Evolutionary conservation across 2,113 vertebrate genomes (phyloP).

Genomic region (Osmerus eperlanus): DNA sequence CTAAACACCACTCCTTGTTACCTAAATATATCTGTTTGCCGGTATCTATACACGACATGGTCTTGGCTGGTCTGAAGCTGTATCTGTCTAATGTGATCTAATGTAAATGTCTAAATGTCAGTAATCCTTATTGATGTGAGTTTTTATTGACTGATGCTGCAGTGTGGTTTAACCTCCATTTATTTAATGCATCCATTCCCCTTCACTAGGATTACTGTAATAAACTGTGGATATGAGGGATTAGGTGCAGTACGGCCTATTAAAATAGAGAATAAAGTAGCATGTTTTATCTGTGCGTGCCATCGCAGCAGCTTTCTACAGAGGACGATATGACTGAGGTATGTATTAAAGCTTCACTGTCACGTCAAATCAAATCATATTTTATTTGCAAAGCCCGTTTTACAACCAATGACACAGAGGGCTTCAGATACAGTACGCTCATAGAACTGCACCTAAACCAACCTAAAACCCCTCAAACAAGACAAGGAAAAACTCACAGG

Average conservation of each 20-base stretch:
- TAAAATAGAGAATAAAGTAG: background rate
- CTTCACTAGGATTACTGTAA: slow-evolving; percentile 6
- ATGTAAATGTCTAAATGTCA: background rate
- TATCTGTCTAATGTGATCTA: too few species aligned
- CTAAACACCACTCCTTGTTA: too few species aligned
- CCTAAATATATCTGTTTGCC: too few species aligned
- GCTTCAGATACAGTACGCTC: background rate
- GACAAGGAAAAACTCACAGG: background rate
- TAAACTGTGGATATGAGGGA: slow-evolving; percentile 1
- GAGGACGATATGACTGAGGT: background rate
- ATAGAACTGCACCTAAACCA: background rate
- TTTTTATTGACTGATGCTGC: background rate
- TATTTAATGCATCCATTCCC: background rate
- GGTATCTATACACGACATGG: too few species aligned
- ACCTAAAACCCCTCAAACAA: too few species aligned
- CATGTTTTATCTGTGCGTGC: background rate
- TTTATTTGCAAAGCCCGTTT: background rate
- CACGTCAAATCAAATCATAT: too few species aligned
- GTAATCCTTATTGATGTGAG: background rate
- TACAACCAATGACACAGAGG: background rate
- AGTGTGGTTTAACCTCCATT: background rate
- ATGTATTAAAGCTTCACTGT: too few species aligned
- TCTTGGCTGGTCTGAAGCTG: too few species aligned
- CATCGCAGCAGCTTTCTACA: background rate
- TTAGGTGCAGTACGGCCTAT: background rate